These are phyloP conservation scores for Trachythela sp. DNA, from an alignment of 64 coral and sea anemone species.

Conservation along the genomic window DNA sequence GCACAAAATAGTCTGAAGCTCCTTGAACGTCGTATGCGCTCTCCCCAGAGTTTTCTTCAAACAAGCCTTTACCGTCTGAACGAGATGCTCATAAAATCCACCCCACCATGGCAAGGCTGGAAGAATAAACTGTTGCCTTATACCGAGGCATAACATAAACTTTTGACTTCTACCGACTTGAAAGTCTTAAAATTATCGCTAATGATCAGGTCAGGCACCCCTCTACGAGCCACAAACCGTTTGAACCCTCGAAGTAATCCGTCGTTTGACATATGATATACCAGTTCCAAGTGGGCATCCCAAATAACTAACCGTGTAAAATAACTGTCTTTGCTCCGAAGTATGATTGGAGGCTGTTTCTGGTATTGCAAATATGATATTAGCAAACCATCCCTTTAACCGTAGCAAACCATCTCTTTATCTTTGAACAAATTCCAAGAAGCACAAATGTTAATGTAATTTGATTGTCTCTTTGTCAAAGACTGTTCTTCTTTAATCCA, in stretches of 20 bases:
- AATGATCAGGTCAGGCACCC: background rate
- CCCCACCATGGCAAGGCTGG: no score
- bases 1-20: background rate
- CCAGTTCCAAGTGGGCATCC: background rate
- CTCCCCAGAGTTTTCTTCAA: no score
- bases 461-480: no score
- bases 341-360: background rate
- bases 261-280: background rate
- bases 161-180: background rate
- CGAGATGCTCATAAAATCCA: no score
- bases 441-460: no score
- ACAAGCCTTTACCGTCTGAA: no score
- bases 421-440: background rate
- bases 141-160: background rate
- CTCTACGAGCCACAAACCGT: background rate
- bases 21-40: background rate
- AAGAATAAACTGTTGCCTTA: no score
- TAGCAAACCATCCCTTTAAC: background rate
- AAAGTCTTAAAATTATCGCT: background rate
- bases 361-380: background rate
- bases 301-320: background rate
- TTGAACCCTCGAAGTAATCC: background rate
- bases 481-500: no score
- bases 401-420: background rate
- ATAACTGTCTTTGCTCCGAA: background rate